Evolutionary conservation across 2,797 vertebrate genomes (phyloP).

Genomic region (Philypnodon macrostomus): DNA sequence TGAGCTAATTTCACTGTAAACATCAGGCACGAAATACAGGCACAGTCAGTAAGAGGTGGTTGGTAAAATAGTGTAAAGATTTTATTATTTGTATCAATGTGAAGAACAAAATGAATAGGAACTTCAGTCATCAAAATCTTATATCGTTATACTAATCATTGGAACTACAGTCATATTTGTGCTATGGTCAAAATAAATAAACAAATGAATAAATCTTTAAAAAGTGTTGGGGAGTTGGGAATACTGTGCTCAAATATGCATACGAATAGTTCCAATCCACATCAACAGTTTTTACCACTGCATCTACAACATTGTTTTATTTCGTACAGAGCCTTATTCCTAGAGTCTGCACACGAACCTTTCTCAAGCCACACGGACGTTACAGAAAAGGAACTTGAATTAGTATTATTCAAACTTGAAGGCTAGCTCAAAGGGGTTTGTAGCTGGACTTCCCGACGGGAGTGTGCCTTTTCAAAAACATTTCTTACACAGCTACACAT

Average conservation of each 20-base stretch:
- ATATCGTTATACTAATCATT: no score
- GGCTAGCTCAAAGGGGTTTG: conserved; percentile 29
- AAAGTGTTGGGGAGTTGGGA: no score
- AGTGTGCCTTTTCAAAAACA: conserved; percentile 23
- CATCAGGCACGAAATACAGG: conserved; percentile 7
- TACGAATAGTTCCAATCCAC: no score
- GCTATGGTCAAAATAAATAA: no score
- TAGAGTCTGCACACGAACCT: conserved; percentile 5
- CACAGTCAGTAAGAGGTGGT: neutral
- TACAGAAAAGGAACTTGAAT: conserved; percentile 33
- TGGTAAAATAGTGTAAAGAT: no score
- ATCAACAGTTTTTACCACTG: no score
- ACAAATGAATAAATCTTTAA: no score
- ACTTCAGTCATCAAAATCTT: no score
- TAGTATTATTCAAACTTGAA: conserved; percentile 29
- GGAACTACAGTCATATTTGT: no score
- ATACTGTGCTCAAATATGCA: no score
- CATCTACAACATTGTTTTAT: neutral
- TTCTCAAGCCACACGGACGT: conserved; percentile 21
- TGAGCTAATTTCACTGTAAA: conserved; percentile 42
- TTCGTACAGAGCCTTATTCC: neutral
- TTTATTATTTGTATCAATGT: no score
- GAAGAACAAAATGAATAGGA: no score
- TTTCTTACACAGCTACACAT: neutral
- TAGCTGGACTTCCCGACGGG: conserved; percentile 19